Base-by-base conservation (phyloP, 2,888 invertebrate genomes). In the Idaea aversata region DNA sequence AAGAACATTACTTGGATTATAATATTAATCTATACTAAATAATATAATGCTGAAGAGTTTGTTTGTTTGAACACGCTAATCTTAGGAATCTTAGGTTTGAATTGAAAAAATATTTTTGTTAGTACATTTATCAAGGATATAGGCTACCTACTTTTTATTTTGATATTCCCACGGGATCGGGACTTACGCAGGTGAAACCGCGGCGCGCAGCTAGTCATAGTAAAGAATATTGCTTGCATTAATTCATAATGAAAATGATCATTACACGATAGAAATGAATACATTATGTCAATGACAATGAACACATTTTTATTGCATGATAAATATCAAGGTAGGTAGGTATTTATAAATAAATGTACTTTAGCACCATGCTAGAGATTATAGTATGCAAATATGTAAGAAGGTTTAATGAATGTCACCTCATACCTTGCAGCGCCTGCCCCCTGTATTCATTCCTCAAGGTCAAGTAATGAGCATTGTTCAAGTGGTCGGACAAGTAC, bases 401-500 rank as follows among this genome's bases (percentile, higher is more conserved):
- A 57, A 57, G 25, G 25, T 16, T 16, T 16, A 5, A 60, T 38
- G 57, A 65, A 68, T 15, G 59, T n/a, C 59, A 67, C 65, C 66
- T 76, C 82, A 79, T 91, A 92, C 92, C 90, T 83, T 84, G 82
- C 67, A 78, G 80, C 25, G 72, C 73, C 75, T 79, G 86, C 57
- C 77, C 77, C 58, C 90, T 82, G 75, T 90, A 93, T 69, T 91
- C 89, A 84, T 93, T 93, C 73, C 94, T 88, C 72, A 94, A 83
- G 66, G 92, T 93, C 62, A 93, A 88, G 77, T 95, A 95, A 82
- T 96, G 96, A 5, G 94, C 94, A 70, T 93, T 93, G 70, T 95
- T 95, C 81, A 95, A 91, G 75, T 95, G 94, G 72, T 95, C 95
- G 57, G 96, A 95, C 65, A 95, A 90, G 78, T 95, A 96, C 83